Evolutionary conservation across 2,113 vertebrate species (phyloP).

Genomic region (Sapajus apella): DNA sequence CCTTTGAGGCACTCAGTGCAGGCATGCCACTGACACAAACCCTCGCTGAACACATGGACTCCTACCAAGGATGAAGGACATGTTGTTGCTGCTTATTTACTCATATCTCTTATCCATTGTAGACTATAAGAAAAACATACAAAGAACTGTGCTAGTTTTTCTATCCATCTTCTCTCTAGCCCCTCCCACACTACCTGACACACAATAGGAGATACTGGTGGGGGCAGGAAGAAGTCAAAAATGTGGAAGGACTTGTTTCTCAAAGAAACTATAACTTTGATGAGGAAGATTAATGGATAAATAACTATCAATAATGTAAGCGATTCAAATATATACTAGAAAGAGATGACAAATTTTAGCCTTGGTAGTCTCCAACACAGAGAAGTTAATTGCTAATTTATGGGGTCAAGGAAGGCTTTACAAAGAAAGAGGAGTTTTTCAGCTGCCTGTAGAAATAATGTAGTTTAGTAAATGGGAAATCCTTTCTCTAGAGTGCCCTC

Average conservation of each 20-base stretch:
- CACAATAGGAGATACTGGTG: too few species aligned
- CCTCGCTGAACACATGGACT: background rate
- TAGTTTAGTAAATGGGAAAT: background rate
- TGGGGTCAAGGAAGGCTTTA: background rate
- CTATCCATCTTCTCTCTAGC: background rate
- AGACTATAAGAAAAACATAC: background rate
- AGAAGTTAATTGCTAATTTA: slow-evolving; percentile 47
- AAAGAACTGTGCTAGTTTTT: too few species aligned
- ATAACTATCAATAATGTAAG: background rate
- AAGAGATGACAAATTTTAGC: background rate
- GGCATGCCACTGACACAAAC: background rate
- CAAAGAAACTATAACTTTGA: background rate
- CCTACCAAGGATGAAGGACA: background rate
- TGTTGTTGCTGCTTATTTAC: background rate
- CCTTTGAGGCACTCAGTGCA: background rate
- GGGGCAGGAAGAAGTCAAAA: background rate
- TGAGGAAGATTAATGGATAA: background rate
- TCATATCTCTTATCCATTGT: background rate
- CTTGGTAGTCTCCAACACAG: background rate
- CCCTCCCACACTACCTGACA: background rate
- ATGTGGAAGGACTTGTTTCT: background rate
- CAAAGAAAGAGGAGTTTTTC: slow-evolving; percentile 13
- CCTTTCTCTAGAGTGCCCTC: background rate
- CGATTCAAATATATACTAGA: slow-evolving; percentile 35
- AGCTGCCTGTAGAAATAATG: background rate